Evolutionary conservation across 2,888 invertebrate species (phyloP).

Genomic region (Eulithis testata): DNA sequence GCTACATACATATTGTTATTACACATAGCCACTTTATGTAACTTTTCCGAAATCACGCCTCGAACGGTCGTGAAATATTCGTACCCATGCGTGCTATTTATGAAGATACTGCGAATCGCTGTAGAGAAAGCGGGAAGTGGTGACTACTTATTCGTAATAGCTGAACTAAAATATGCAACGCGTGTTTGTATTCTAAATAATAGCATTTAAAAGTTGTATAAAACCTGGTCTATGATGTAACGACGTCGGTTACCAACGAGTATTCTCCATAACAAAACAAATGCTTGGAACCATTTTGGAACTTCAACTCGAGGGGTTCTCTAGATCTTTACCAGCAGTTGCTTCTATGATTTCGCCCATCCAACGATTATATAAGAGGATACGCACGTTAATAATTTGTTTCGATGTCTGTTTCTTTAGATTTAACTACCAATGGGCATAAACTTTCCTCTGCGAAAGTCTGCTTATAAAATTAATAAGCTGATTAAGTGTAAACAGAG

Average conservation of each 20-base stretch:
- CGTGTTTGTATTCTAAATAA: slow-evolving; percentile 38
- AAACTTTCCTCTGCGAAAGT: slow-evolving; percentile 40
- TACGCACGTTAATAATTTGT: background rate
- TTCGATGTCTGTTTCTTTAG: background rate
- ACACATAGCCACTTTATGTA: slow-evolving; percentile 45
- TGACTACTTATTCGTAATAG: slow-evolving; percentile 37
- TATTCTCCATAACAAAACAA: background rate
- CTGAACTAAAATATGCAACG: slow-evolving; percentile 36
- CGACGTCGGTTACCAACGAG: background rate
- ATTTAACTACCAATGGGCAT: background rate
- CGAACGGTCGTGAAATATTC: slow-evolving; percentile 28
- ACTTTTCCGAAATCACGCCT: slow-evolving; percentile 38
- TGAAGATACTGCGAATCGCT: slow-evolving; percentile 39
- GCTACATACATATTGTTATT: slow-evolving; percentile 31
- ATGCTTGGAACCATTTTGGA: background rate
- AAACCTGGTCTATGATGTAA: slow-evolving; percentile 31
- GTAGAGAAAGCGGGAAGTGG: slow-evolving; percentile 46
- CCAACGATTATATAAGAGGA: no score
- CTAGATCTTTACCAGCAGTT: no score
- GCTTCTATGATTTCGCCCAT: no score
- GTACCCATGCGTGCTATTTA: slow-evolving; percentile 38
- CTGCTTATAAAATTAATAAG: slow-evolving; percentile 40
- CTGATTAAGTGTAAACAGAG: slow-evolving; percentile 49
- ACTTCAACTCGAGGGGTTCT: no score
- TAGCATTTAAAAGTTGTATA: slow-evolving; percentile 28